A percentile compares a stretch with the other conserved stretches of the same genome.
These are phyloP conservation scores for Globicephala melas DNA, from an alignment of 2,113 vertebrate genomes.

Conservation along the genomic window DNA sequence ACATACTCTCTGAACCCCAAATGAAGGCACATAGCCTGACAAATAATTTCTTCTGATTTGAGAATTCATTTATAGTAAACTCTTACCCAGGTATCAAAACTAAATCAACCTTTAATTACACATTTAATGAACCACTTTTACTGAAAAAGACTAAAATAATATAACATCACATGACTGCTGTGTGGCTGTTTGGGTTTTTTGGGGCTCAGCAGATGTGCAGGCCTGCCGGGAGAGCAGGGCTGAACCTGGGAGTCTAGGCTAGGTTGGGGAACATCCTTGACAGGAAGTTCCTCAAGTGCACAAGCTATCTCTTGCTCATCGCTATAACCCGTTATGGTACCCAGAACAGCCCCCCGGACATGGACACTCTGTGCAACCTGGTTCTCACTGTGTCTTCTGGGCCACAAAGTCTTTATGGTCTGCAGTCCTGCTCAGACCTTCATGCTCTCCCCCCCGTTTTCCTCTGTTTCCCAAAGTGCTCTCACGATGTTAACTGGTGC, in stretches of 20 bases:
- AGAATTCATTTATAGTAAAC: conserved; percentile 43
- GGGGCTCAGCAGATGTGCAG: not conserved
- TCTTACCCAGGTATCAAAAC: conserved; percentile 29
- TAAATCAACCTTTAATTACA: conserved; percentile 14
- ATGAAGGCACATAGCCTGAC: not conserved
- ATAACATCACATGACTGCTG: not conserved
- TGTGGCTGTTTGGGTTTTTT: not conserved
- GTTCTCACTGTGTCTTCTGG: not conserved
- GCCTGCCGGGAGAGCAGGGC: not conserved
- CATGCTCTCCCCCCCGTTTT: not conserved
- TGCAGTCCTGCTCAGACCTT: not conserved
- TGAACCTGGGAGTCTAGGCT: conserved; percentile 4
- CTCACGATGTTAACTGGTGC: not conserved
- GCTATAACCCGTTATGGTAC: not conserved
- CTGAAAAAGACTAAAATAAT: conserved; percentile 16
- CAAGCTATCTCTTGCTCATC: not conserved
- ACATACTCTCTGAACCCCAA: not conserved
- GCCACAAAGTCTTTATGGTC: not conserved
- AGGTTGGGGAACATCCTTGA: not conserved
- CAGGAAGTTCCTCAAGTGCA: not conserved
- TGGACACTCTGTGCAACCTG: not conserved
- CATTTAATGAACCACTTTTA: conserved; percentile 53
- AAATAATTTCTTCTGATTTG: conserved; percentile 42
- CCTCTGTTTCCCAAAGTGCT: conserved; percentile 1
- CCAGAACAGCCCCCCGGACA: not conserved